Base-by-base conservation (phyloP, 2,113 vertebrate genomes). In the Cyanistes caeruleus region DNA sequence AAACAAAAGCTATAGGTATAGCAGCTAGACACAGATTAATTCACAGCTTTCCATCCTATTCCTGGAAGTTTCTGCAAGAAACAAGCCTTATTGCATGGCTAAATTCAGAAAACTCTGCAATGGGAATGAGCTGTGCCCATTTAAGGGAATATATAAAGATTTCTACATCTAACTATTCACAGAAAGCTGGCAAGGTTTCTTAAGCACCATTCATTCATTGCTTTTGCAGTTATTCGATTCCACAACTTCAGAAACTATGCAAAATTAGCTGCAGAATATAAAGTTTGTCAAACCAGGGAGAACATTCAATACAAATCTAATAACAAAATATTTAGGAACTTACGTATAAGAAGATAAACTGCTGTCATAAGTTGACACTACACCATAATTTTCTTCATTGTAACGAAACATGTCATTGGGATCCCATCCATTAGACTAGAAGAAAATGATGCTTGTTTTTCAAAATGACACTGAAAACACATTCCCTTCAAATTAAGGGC, bases 351-450 rank as follows among this genome's bases (percentile, higher is more conserved):
- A 99, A 95, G 99, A 99, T 83, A 99, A 98, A 98, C 99, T 99
- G 98, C 99, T 99, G 98, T 99, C 99, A 81, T 99, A 99, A 55
- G 99, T 99, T 78, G 99, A 99, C 87, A 99, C 98, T 89, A 99
- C 98, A 90, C 99, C 99, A 82, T 99, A 99, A 95, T 99, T 99
- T 98, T 99, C 99, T 98, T 99, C 99, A 96, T 99, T 99, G 98
- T 99, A 99, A 96, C 99, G 99, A 98, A 99, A 99, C 99, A 99
- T 99, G 97, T 99, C 99, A 96, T 99, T 99, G 96, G 99, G 99
- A 98, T 99, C 99, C 99, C 99, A 99, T 87, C 99, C 99, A 88
- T 99, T 99, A 96, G 99, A 99, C 99, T 99, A 94, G 89, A 98
- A 98, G 82, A 96, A 90, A 97, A 98, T 41, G 74, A 95, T 85